Evolutionary conservation across 2,888 invertebrate species (phyloP).

Genomic region (Spisula subtruncata): DNA sequence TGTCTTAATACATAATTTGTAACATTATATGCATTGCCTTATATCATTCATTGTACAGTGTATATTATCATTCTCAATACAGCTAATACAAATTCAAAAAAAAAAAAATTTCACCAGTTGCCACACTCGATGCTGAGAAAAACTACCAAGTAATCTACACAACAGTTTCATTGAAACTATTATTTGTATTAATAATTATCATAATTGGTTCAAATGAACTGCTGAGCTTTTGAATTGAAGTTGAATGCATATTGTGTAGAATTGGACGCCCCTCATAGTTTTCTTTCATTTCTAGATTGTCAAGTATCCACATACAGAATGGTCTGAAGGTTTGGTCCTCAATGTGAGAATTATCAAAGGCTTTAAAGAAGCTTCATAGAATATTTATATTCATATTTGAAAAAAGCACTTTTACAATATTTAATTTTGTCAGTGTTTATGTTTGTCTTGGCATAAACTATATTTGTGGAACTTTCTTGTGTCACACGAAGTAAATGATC

Average conservation of each 20-base stretch:
- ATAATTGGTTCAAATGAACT: background rate
- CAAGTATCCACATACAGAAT: background rate
- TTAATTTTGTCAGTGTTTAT: background rate
- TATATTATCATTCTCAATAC: background rate
- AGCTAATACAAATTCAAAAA: no score
- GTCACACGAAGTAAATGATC: no score
- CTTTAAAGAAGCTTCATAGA: background rate
- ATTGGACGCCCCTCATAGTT: background rate
- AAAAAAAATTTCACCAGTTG: no score
- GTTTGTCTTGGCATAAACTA: background rate
- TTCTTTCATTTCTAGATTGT: background rate
- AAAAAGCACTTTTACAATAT: background rate
- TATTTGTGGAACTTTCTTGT: no score
- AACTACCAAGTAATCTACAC: background rate
- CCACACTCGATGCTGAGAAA: background rate
- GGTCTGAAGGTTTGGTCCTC: background rate
- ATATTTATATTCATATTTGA: constrained; percentile 12
- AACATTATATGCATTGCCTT: no score
- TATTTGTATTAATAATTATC: background rate
- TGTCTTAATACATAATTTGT: no score
- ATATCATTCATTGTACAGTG: background rate
- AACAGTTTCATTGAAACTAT: background rate
- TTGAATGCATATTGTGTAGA: background rate
- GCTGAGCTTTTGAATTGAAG: background rate
- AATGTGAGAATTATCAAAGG: background rate